These are phyloP conservation scores for Aelia acuminata DNA, from an alignment of 2,888 invertebrate species.

Conservation along the genomic window DNA sequence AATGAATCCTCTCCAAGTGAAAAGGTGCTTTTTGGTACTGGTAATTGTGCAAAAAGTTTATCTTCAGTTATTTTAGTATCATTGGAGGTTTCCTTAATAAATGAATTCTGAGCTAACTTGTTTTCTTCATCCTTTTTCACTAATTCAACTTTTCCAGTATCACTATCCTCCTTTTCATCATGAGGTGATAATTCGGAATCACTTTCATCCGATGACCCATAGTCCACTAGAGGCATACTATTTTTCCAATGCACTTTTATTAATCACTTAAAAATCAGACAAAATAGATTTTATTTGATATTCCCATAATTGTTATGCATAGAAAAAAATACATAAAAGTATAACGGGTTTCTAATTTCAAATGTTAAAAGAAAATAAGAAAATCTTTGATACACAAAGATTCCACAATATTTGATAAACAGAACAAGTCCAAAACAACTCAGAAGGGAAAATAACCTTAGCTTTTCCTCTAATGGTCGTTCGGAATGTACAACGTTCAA, in stretches of 20 bases:
- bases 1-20: slow-evolving; percentile 53
- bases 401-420: not conserved
- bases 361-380: not conserved
- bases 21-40: slow-evolving; percentile 52
- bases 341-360: not conserved
- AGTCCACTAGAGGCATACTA: slow-evolving; percentile 72
- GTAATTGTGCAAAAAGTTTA: slow-evolving; percentile 53
- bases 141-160: slow-evolving; percentile 62
- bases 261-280: not conserved
- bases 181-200: slow-evolving; percentile 67
- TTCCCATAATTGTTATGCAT: not conserved
- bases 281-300: too few relatives aligned
- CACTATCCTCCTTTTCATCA: slow-evolving; percentile 70
- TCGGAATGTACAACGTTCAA: not conserved
- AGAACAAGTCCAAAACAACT: not conserved
- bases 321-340: not conserved
- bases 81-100: not conserved
- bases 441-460: not conserved
- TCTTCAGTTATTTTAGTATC: not conserved
- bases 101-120: slow-evolving; percentile 66
- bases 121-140: not conserved
- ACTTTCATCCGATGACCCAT: slow-evolving; percentile 73
- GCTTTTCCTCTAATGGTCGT: too few relatives aligned
- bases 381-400: not conserved
- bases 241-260: not conserved